Base-by-base conservation (phyloP, 1,140 invertebrate genomes). In the Drosophila baimaii region DNA sequence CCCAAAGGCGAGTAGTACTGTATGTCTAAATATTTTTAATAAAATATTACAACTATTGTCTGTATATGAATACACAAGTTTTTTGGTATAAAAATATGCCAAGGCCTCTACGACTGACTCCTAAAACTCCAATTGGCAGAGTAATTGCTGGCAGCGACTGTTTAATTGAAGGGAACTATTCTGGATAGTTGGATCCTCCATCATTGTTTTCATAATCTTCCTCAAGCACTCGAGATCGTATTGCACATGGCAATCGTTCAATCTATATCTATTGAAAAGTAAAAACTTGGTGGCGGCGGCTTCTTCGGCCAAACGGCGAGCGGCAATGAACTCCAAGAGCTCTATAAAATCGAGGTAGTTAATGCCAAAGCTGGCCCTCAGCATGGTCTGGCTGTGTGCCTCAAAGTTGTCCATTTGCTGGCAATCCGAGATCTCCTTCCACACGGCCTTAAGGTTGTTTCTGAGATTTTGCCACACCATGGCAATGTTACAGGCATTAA, bases 401-500 rank as follows among this genome's bases (percentile, higher is more conserved):
- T 92, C 82, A 94, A 95, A 97, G 72, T 95, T 94, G 33, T 94
- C 94, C 93, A 95, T 95, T 66, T 94, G 93, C 74, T 91, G 93
- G 81, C 96, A 96, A 88, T 97, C 96, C 29, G 93, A 89, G 47
- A 98, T 96, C 93, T 98, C 97, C 74, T 94, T 93, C 91, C 96
- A 93, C 5, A 98, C 97, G 59, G 94, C 94, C 29, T 90, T 41
- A 47, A 98, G 92, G 81, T 95, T 94, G 19, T 92, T 91, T 64
- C 94, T 92, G 15, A 99, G 89, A 35, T 95, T 94, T 0, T 92
- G 73, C 95, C 96, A 98, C 66, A 98, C 95, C 33, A 93, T 90
- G 39, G 93, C 79, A 52, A 99, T 94, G 92, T 99, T 99, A 90
- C 96, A 97, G 1, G 95, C 96, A 94, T 99, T 99, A 43, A 99